phyloP scores from a whole-genome alignment of 2,113 vertebrate species.

The Lasiurus borealis region DNA sequence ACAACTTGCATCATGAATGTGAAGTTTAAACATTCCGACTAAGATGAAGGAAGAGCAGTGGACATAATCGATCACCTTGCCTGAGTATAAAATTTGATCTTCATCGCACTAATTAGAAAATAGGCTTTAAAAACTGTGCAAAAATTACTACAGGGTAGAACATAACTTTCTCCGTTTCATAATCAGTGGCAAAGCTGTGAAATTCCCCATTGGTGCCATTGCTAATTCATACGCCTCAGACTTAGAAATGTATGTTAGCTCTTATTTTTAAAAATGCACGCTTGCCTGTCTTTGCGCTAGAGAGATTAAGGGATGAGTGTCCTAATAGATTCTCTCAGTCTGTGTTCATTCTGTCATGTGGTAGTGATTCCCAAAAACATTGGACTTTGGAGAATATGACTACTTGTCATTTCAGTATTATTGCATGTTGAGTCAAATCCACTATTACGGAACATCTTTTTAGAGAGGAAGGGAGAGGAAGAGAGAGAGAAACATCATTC shows the following conservation, averaged over 20 bases:
- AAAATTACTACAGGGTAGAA: constrained; percentile 70
- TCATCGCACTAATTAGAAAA: constrained; percentile 81
- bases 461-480: too few species aligned
- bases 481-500: too few species aligned
- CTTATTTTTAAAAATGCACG: background rate
- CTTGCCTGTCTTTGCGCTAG: background rate
- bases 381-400: background rate
- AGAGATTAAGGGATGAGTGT: background rate
- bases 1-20: constrained; percentile 53
- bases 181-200: constrained; percentile 62
- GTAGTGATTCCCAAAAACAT: background rate
- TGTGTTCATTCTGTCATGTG: background rate
- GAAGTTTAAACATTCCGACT: constrained; percentile 56
- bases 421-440: background rate
- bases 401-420: background rate
- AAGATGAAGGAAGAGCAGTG: constrained; percentile 67
- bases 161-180: constrained; percentile 66
- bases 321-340: background rate
- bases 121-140: constrained; percentile 65
- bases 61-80: constrained; percentile 72
- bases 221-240: constrained; percentile 69
- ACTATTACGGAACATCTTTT: background rate
- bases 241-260: constrained; percentile 17
- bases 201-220: constrained; percentile 55
- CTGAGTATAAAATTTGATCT: constrained; percentile 68